Evolutionary conservation across 2,797 vertebrate genomes (phyloP).

Genomic region (Allobates femoralis): DNA sequence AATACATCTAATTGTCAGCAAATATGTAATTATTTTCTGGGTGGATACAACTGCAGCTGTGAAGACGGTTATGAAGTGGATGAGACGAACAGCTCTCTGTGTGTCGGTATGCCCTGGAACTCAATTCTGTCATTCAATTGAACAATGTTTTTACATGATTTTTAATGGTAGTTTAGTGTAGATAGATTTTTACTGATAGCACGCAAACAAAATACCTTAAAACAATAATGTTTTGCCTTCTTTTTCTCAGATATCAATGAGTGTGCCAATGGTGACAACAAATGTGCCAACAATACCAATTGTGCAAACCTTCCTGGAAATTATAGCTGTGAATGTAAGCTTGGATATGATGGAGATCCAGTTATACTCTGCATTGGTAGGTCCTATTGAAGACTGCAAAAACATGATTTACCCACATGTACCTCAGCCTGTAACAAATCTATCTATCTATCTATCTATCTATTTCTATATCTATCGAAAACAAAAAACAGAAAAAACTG

Average conservation of each 20-base stretch:
- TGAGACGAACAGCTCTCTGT: conserved; percentile 22
- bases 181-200: not conserved
- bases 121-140: not conserved
- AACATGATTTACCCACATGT: no score
- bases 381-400: not conserved
- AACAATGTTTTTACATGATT: not conserved
- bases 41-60: conserved; percentile 56
- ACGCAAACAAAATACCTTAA: not conserved
- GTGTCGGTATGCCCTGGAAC: conserved; percentile 42
- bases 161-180: not conserved
- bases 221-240: not conserved
- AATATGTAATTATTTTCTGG: conserved; percentile 32
- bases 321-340: conserved; percentile 39
- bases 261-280: not conserved
- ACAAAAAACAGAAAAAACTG: no score
- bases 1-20: conserved; percentile 53
- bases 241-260: conserved; percentile 52
- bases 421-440: no score
- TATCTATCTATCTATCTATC: no score
- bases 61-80: conserved; percentile 11
- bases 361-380: conserved; percentile 29
- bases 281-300: conserved; percentile 15
- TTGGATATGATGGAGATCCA: conserved; percentile 43
- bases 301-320: conserved; percentile 51
- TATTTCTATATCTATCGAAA: no score